A percentile compares a stretch with the other conserved stretches of the same genome.
These are phyloP conservation scores for Calliphora vomitoria DNA, from an alignment of 2,888 invertebrate genomes.

Conservation along the genomic window DNA sequence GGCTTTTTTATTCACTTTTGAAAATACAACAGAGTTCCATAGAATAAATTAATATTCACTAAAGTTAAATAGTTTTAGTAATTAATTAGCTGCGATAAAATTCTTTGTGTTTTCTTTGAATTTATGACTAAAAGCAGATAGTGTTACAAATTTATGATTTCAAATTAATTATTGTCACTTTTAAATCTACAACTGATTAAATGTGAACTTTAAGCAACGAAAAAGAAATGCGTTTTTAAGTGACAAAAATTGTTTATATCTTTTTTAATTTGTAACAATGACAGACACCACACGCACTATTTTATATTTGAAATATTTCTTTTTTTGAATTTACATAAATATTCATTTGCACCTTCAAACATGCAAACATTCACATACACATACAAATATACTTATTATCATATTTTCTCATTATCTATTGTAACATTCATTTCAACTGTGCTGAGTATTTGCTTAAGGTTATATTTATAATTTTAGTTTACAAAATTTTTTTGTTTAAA, in stretches of 20 bases:
- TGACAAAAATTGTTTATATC: background rate
- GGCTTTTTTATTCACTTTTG: too few relatives aligned
- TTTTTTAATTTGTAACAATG: background rate
- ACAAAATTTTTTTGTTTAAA: too few relatives aligned
- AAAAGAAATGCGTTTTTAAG: too few relatives aligned
- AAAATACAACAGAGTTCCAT: too few relatives aligned
- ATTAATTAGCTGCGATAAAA: conserved; percentile 14
- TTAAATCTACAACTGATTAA: background rate
- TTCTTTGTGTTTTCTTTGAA: background rate
- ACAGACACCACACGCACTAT: conserved; percentile 15
- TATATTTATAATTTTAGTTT: background rate
- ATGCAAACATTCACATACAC: background rate
- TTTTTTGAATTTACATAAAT: background rate
- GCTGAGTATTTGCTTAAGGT: background rate
- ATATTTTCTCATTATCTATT: background rate
- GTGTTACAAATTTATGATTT: background rate
- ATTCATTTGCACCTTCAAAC: conserved; percentile 3
- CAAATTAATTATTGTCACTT: conserved; percentile 27
- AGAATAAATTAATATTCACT: background rate
- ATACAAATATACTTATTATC: background rate
- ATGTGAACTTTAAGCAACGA: background rate
- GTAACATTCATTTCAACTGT: background rate
- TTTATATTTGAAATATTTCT: background rate
- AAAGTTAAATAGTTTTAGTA: conserved; percentile 4
- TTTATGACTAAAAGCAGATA: background rate